Conservation (phyloP, 2,888 invertebrate species). For the Hemicrepidius hirtus region DNA sequence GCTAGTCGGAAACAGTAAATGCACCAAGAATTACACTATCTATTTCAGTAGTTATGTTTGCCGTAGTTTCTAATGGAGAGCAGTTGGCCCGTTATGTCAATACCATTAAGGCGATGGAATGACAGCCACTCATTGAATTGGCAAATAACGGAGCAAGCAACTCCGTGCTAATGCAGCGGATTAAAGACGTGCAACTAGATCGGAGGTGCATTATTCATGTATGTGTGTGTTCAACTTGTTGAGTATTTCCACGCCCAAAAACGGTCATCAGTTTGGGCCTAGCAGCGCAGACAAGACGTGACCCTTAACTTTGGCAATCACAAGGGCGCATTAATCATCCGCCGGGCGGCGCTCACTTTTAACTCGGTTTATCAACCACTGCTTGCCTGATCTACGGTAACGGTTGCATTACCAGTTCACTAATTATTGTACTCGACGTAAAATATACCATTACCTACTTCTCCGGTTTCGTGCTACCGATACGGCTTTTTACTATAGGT, state of each 20-base stretch:
- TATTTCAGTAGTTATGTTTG: conserved; percentile 34
- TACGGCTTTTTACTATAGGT: conserved; percentile 10
- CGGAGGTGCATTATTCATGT: conserved; percentile 47
- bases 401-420: conserved; percentile 43
- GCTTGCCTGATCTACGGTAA: conserved; percentile 39
- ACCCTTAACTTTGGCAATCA: conserved; percentile 57
- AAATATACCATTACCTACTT: conserved; percentile 19
- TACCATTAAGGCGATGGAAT: conserved; percentile 51
- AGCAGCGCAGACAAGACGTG: conserved; percentile 51
- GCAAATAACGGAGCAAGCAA: conserved; percentile 21
- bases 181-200: conserved; percentile 41
- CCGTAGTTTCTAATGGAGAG: conserved; percentile 40
- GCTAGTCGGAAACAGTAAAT: conserved; percentile 1
- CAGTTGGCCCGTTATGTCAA: conserved; percentile 49
- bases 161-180: conserved; percentile 45
- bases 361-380: conserved; percentile 48
- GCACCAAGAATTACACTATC: conserved; percentile 19
- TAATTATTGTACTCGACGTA: conserved; percentile 39
- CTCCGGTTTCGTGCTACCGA: conserved; percentile 1
- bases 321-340: conserved; percentile 57
- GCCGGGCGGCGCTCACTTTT: conserved; percentile 54
- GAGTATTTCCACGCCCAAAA: conserved; percentile 47
- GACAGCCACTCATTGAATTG: conserved; percentile 48
- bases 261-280: conserved; percentile 45
- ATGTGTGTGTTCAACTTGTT: conserved; percentile 49